These are phyloP conservation scores for Siniperca chuatsi DNA, from an alignment of 2,113 vertebrate genomes.

Conservation along the genomic window DNA sequence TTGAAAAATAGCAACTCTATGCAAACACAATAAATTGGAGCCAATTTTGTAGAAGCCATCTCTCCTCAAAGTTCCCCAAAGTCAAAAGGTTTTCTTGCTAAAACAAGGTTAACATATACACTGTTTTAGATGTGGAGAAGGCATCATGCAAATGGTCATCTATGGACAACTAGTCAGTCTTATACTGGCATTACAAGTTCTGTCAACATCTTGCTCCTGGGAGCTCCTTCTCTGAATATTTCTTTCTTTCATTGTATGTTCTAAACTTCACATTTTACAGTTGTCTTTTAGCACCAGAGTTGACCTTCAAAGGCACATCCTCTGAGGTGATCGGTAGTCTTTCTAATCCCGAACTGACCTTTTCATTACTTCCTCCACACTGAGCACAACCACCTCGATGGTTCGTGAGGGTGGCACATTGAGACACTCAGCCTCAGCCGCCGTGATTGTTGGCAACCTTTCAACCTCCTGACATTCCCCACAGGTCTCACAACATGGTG, in stretches of 20 bases:
- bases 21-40: not conserved
- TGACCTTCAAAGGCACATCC: constrained; percentile 40
- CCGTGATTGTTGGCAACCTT: constrained; percentile 32
- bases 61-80: not conserved
- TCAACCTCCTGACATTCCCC: constrained; percentile 38
- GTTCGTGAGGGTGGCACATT: constrained; percentile 11
- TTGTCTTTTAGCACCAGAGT: not conserved
- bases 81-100: not conserved
- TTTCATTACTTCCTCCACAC: constrained; percentile 28
- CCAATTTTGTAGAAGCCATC: not conserved
- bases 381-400: not conserved
- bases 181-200: not conserved
- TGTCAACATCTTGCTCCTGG: not conserved
- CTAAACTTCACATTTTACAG: not conserved
- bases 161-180: not conserved
- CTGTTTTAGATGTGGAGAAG: not conserved
- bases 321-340: constrained; percentile 13
- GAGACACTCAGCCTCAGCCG: constrained; percentile 5
- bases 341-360: constrained; percentile 33
- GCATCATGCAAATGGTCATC: not conserved
- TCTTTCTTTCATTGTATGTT: not conserved
- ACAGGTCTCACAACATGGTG: constrained; percentile 4
- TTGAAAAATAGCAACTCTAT: not conserved
- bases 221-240: not conserved
- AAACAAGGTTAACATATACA: not conserved